Percentiles rank a stretch among this genome's conserved stretches.
These are phyloP conservation scores for Acyrthosiphon pisum DNA, from an alignment of 1,140 invertebrate genomes.

Conservation along the genomic window DNA sequence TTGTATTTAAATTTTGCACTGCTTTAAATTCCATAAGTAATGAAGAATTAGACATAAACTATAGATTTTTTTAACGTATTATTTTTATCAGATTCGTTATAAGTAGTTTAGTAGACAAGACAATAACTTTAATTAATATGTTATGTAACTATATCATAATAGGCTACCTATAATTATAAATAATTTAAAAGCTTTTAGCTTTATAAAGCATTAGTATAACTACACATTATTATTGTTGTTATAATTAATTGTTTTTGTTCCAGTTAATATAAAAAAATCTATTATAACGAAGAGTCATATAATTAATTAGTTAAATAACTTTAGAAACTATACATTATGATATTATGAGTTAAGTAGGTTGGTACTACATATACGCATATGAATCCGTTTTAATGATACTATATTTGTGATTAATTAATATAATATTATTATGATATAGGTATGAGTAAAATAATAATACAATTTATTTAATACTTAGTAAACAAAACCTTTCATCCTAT, in stretches of 20 bases:
- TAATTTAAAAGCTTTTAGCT: not conserved
- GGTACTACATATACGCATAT: not conserved
- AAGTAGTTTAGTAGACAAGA: not conserved
- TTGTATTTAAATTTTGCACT: not conserved
- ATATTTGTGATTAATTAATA: not conserved
- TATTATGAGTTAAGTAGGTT: not conserved
- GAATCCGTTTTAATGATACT: not conserved
- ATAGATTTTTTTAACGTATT: not conserved
- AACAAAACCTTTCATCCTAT: not conserved
- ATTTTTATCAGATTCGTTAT: not conserved
- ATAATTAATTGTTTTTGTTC: constrained; percentile 11
- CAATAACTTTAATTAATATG: not conserved
- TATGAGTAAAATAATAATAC: not conserved
- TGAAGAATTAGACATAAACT: not conserved
- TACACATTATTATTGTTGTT: not conserved
- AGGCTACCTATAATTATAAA: not conserved
- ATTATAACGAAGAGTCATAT: not conserved
- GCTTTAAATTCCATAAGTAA: not conserved
- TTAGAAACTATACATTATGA: not conserved
- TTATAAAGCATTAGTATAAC: not conserved
- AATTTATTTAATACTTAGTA: not conserved
- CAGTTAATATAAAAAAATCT: not conserved
- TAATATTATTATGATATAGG: not conserved
- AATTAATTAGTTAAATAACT: constrained; percentile 3
- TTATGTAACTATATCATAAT: not conserved